phyloP scores from a whole-genome alignment of 2,888 invertebrate species.

The Tiliacea aurago region DNA sequence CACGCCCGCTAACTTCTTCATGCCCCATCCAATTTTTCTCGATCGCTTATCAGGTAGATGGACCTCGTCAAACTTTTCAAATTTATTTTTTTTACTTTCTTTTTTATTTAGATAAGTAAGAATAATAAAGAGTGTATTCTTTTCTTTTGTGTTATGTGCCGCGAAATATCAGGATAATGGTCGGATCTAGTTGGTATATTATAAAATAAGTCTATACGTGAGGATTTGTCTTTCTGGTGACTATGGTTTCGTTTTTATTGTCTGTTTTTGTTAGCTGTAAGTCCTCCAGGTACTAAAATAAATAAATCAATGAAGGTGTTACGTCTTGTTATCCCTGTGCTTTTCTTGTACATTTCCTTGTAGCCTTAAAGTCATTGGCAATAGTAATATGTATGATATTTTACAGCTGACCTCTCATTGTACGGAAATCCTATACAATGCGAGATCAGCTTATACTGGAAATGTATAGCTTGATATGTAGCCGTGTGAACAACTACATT shows the following conservation, averaged over 20 bases:
- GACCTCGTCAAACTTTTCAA: conserved; percentile 84
- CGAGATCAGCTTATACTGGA: too few relatives aligned
- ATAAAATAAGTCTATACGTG: too few relatives aligned
- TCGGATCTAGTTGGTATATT: background rate
- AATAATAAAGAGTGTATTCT: background rate
- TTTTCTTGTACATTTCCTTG: background rate
- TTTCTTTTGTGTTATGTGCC: background rate
- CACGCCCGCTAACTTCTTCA: conserved; percentile 80
- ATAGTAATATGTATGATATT: background rate
- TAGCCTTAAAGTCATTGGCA: too few relatives aligned
- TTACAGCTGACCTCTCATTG: too few relatives aligned
- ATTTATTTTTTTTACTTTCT: conserved; percentile 79
- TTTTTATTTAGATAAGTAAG: conserved; percentile 51
- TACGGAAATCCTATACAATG: too few relatives aligned
- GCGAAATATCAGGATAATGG: background rate
- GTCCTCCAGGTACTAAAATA: too few relatives aligned
- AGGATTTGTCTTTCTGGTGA: too few relatives aligned
- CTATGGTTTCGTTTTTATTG: too few relatives aligned
- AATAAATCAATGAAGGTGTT: background rate
- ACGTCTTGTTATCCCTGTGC: background rate
- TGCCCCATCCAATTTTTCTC: conserved; percentile 82
- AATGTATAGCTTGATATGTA: too few relatives aligned
- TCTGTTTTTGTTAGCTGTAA: too few relatives aligned
- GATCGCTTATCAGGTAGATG: conserved; percentile 84
- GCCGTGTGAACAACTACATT: background rate